Base-by-base conservation (phyloP, 2,113 vertebrate species). In the Monopterus albus region DNA sequence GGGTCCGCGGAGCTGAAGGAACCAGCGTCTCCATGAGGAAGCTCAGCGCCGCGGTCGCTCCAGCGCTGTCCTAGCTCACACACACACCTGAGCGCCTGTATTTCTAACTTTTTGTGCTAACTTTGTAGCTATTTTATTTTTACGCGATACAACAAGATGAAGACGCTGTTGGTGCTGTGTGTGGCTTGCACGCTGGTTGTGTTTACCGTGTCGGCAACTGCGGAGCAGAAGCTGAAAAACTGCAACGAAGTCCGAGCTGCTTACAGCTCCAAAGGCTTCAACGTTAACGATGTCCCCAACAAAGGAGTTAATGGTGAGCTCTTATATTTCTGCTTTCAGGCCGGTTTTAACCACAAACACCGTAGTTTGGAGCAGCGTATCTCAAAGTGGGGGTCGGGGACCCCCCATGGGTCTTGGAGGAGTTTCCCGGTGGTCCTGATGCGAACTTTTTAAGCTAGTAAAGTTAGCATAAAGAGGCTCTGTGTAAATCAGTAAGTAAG, bases 231-330 rank as follows among this genome's bases (percentile, higher is more conserved):
- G 89, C 90, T 91, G 56, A 95, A 92, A 82, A 97, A 95, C 94
- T 97, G 96, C 81, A 94, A 95, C 64, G 95, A 97, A 81, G 95
- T 98, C 28, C 89, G 91, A 12, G 91, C 79, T 28, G 94, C 94
- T 14, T 96, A 95, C 89, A 94, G 92, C 78, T 95, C 95, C 82
- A 95, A 95, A 70, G 96, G 95, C 76, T 96, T 96, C 93, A 94
- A 96, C 93, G 91, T 93, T 53, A 95, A 94, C 86, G 96, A 98
- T 50, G 96, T 95, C 14, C 96, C 96, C 68, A 92, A 92, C 88
- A 95, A 95, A 87, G 94, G 94, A 77, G 89, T 96, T 35, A 93
- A 92, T 59, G 96, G 96, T 97, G 90, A 93, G 95, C 21, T 1
- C 55, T 25, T 14, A 0, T 3, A 26, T 52, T 50, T 23, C n/a